A percentile compares a stretch with the other conserved stretches of the same genome.
phyloP scores from a whole-genome alignment of 53 echinoderm and acorn worm genomes.

The Echinometra lucunter region DNA sequence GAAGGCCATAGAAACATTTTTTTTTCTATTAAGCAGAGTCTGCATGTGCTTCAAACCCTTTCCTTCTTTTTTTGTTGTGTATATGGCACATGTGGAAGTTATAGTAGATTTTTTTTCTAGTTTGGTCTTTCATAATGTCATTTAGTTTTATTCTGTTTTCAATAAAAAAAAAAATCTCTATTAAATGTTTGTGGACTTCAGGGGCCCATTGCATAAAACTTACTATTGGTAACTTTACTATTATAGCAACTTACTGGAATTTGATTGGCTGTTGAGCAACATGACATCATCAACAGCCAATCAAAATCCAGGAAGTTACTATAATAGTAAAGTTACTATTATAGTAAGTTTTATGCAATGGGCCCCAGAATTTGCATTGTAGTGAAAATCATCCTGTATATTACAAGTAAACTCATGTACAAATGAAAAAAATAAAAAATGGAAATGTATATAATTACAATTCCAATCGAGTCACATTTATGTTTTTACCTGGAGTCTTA shows the following conservation, averaged over 20 bases:
- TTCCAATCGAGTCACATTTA: neutral
- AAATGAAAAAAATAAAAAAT: constrained; percentile 8
- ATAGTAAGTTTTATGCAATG: too few species aligned
- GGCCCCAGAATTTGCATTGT: constrained; percentile 16
- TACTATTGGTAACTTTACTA: too few species aligned
- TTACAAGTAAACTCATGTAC: constrained; percentile 47
- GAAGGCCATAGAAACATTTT: neutral
- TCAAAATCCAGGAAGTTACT: too few species aligned
- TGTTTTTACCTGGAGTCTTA: neutral
- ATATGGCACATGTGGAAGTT: neutral
- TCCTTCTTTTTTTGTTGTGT: neutral
- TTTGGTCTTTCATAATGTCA: constrained; percentile 25
- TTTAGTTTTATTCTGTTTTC: neutral
- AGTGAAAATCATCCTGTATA: constrained; percentile 23
- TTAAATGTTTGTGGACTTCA: neutral
- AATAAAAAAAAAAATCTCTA: neutral
- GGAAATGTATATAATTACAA: constrained; percentile 52
- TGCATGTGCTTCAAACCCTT: neutral
- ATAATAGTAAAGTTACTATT: too few species aligned
- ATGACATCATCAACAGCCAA: too few species aligned
- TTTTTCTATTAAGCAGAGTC: neutral
- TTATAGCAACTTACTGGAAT: too few species aligned
- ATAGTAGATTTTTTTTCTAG: neutral
- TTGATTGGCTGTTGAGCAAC: too few species aligned
- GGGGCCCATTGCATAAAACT: too few species aligned